Conservation (phyloP, 2,113 vertebrate genomes). For the Centropus bengalensis region DNA sequence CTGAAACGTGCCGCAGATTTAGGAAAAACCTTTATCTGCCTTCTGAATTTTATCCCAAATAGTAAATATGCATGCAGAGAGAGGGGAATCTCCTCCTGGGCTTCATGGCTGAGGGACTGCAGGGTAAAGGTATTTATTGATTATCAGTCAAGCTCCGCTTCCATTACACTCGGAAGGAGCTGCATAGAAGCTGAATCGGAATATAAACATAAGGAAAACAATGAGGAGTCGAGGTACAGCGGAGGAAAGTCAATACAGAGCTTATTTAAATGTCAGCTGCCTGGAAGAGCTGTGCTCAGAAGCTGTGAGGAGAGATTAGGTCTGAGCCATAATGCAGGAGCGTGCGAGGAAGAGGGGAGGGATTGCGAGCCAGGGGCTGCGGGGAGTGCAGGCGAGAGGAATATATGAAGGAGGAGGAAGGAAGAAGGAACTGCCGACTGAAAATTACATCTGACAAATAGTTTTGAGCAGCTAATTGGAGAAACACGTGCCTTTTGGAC, state of each 20-base stretch:
- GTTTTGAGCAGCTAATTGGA: constrained; percentile 36
- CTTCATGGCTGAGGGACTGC: not conserved
- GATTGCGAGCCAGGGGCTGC: constrained; percentile 27
- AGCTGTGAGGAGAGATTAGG: constrained; percentile 44
- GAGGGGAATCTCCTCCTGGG: not conserved
- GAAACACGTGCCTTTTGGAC: constrained; percentile 28
- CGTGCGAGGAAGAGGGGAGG: not conserved
- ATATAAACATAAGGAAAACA: constrained; percentile 57
- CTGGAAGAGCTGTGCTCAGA: constrained; percentile 42
- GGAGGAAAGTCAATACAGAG: constrained; percentile 55
- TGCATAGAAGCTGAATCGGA: not conserved
- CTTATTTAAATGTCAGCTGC: constrained; percentile 72
- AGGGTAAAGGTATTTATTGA: constrained; percentile 16
- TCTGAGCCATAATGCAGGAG: not conserved
- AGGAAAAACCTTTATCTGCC: not conserved
- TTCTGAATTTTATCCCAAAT: not conserved
- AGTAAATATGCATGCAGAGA: not conserved
- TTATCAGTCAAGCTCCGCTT: not conserved
- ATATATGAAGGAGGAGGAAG: not conserved
- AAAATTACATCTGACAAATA: constrained; percentile 51
- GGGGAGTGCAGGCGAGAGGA: not conserved
- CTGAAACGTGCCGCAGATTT: not conserved
- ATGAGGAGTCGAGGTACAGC: constrained; percentile 35
- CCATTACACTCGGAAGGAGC: not conserved
- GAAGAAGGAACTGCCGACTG: constrained; percentile 9